Conservation (phyloP, 2,888 invertebrate genomes). For the Coecobrya sp. region DNA sequence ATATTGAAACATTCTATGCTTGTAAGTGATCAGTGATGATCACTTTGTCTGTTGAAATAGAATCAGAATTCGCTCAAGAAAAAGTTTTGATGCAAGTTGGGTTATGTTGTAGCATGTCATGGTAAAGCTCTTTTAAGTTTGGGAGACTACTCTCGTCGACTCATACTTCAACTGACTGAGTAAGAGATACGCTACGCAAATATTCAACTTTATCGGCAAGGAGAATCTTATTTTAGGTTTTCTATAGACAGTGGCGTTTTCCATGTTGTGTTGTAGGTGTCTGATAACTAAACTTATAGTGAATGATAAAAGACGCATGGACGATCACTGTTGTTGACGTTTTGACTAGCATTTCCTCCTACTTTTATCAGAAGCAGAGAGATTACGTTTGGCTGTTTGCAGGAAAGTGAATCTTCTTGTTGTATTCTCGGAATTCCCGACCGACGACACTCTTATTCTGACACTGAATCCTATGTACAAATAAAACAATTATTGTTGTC, state of each 20-base stretch:
- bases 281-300: neutral
- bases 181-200: neutral
- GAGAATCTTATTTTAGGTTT: too few species aligned
- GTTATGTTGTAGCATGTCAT: neutral
- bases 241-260: neutral
- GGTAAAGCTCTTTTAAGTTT: neutral
- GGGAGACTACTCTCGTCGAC: neutral
- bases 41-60: neutral
- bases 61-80: neutral
- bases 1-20: neutral
- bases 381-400: neutral
- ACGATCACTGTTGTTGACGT: conserved; percentile 1
- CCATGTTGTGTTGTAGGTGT: neutral
- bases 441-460: too few species aligned
- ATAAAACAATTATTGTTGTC: too few species aligned
- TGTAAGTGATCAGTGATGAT: neutral
- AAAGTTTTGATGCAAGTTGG: neutral
- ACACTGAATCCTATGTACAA: too few species aligned
- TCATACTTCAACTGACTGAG: neutral
- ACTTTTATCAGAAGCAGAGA: neutral
- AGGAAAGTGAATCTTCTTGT: neutral
- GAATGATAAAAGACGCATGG: neutral
- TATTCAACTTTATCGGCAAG: neutral
- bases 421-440: neutral
- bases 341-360: conserved; percentile 28